These are phyloP conservation scores for Tiliacea citrago DNA, from an alignment of 2,888 invertebrate species.

Conservation along the genomic window DNA sequence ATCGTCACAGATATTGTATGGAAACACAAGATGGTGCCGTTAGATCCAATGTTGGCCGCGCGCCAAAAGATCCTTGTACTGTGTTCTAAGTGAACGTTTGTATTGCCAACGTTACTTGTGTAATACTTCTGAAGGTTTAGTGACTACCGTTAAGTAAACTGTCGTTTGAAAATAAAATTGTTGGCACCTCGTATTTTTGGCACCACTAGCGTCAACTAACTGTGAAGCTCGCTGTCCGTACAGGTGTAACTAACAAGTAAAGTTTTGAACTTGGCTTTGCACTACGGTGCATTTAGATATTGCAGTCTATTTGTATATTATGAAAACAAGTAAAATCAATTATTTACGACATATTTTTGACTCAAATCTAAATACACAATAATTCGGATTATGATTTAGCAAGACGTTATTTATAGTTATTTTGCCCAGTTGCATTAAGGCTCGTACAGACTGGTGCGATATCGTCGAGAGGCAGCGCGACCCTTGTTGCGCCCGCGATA, in stretches of 20 bases:
- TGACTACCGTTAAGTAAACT: conserved; percentile 43
- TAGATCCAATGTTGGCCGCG: background rate
- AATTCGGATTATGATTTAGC: background rate
- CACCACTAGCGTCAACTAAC: conserved; percentile 83
- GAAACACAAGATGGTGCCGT: background rate
- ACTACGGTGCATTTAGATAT: conserved; percentile 7
- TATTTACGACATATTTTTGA: background rate
- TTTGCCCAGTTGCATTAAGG: background rate
- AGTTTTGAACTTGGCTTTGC: conserved; percentile 15
- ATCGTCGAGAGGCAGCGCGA: no score
- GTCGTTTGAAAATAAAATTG: conserved; percentile 61
- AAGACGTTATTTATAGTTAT: background rate
- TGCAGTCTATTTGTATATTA: background rate
- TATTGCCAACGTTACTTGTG: conserved; percentile 51
- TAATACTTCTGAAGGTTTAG: conserved; percentile 41
- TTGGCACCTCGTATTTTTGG: conserved; percentile 88
- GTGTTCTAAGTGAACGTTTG: conserved; percentile 17
- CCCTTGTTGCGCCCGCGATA: no score
- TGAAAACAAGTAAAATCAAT: background rate
- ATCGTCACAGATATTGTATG: background rate
- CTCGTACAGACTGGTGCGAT: no score
- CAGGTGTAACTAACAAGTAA: conserved; percentile 27
- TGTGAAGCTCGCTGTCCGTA: conserved; percentile 29
- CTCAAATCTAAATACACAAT: no score
- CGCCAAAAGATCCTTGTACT: background rate